phyloP scores from a whole-genome alignment of 1,140 invertebrate genomes.

The Macrostomum lignano region DNA sequence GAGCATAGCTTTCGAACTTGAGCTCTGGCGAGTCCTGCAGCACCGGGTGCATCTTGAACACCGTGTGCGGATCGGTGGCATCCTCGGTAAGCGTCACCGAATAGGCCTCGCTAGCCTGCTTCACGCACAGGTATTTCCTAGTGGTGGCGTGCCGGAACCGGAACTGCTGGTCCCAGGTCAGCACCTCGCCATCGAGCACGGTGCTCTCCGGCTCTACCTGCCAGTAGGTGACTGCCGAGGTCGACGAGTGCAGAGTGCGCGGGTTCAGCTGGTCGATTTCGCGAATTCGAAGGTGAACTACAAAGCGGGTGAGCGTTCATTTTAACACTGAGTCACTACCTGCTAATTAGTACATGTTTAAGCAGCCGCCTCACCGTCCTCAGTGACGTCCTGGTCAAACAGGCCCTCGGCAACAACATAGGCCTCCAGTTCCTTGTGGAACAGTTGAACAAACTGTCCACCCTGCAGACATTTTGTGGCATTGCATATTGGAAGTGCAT shows the following conservation, averaged over 20 bases:
- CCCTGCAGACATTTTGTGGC: too few species aligned
- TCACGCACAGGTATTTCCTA: slow-evolving; percentile 8
- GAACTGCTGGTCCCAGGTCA: slow-evolving; percentile 10
- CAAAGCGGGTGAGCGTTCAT: too few species aligned
- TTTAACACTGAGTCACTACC: too few species aligned
- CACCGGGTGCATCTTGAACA: slow-evolving; percentile 10
- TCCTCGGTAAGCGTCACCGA: too few species aligned
- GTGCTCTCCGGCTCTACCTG: slow-evolving; percentile 8
- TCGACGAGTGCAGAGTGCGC: slow-evolving; percentile 8
- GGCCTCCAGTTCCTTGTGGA: slow-evolving; percentile 9
- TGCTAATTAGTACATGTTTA: not conserved
- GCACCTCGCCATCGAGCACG: slow-evolving; percentile 6
- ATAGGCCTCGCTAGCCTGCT: too few species aligned
- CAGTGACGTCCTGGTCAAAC: slow-evolving; percentile 7
- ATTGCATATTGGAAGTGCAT: too few species aligned
- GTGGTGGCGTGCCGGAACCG: slow-evolving; percentile 9
- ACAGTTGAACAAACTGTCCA: slow-evolving; percentile 7
- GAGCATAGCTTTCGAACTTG: slow-evolving; percentile 8
- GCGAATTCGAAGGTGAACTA: slow-evolving; percentile 9
- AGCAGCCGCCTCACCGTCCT: slow-evolving; percentile 6
- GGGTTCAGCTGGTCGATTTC: slow-evolving; percentile 8
- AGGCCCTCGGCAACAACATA: slow-evolving; percentile 8
- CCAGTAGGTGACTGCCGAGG: slow-evolving; percentile 9
- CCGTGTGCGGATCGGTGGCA: slow-evolving; percentile 8
- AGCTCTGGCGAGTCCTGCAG: slow-evolving; percentile 8